Evolutionary conservation across 2,113 vertebrate species (phyloP), one percentile per base, ranked within the genome.

Genomic region (Nibea albiflora): DNA sequence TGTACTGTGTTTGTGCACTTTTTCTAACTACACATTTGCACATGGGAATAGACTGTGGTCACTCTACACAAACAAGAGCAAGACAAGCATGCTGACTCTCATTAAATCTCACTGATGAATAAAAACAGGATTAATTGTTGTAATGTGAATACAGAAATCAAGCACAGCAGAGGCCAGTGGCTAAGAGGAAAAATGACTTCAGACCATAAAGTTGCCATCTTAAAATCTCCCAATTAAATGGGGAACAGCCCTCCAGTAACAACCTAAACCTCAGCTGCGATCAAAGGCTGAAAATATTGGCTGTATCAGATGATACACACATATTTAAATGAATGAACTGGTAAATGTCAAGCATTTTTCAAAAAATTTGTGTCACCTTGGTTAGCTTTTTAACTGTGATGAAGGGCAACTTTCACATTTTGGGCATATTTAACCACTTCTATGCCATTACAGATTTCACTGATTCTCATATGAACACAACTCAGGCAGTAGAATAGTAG

Each of bases 51-150:
- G 52, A 77, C 50, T 44, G 47, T 24, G 3, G 60, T 74, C 10
- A 35, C 62, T 73, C 4, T 5, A 39, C 4, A 73, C 44, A 79
- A 81, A 85, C 52, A 72, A 57, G 4, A 16, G 11, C 19, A 35
- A 44, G 10, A 50, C 35, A 62, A 72, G 35, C 28, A 64, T 12
- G 58, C 4, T 10, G n/a, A 57, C 57, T 35, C 35, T 77, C 17
- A 52, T 0, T 49, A 7, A 26, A 50, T 76, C 50, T 56, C 28
- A 54, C 50, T 22, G 42, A 49, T 53, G 31, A 73, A 76, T 54
- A 47, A 53, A 73, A 74, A 52, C 28, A 68, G 35, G 3, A 50
- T 44, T 73, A 73, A 66, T 73, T 50, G 50, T 62, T 56, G 16
- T 49, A 63, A 68, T 35, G 9, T 50, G 50, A 68, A 26, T 4